Conservation (phyloP, 2,888 invertebrate genomes). For the Charanyca ferruginea region DNA sequence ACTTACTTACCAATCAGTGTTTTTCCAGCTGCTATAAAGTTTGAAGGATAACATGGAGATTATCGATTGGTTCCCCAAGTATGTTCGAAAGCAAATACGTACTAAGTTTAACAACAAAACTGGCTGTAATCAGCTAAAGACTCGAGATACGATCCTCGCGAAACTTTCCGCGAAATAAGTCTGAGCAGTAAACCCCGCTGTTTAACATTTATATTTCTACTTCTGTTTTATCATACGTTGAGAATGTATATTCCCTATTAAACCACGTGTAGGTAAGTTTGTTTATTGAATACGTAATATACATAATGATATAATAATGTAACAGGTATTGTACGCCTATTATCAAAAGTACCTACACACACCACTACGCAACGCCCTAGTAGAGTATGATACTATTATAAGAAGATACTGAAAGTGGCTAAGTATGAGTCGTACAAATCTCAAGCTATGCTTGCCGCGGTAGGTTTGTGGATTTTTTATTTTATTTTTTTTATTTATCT, state of each 20-base stretch:
- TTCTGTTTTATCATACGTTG: conserved; percentile 47
- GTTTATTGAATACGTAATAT: conserved; percentile 3
- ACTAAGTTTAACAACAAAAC: conserved; percentile 70
- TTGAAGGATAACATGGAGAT: conserved; percentile 32
- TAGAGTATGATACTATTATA: no score
- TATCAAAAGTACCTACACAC: neutral
- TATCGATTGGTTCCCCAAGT: conserved; percentile 61
- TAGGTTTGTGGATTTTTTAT: no score
- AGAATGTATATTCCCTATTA: conserved; percentile 24
- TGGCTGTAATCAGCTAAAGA: conserved; percentile 73
- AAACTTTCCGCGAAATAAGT: conserved; percentile 70
- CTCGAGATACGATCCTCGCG: conserved; percentile 61
- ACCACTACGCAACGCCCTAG: neutral
- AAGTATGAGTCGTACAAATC: no score
- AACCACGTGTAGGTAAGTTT: conserved; percentile 4
- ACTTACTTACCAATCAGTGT: conserved; percentile 24
- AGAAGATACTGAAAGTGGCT: no score
- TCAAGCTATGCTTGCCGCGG: no score
- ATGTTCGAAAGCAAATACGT: conserved; percentile 62
- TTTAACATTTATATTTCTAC: conserved; percentile 63
- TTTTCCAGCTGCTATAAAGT: conserved; percentile 32
- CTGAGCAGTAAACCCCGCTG: conserved; percentile 59
- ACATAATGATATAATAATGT: neutral
- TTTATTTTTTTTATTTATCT: no score
- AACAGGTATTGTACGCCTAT: neutral